phyloP scores from a whole-genome alignment of 2,797 vertebrate species.

The Premnoplex brunnescens region DNA sequence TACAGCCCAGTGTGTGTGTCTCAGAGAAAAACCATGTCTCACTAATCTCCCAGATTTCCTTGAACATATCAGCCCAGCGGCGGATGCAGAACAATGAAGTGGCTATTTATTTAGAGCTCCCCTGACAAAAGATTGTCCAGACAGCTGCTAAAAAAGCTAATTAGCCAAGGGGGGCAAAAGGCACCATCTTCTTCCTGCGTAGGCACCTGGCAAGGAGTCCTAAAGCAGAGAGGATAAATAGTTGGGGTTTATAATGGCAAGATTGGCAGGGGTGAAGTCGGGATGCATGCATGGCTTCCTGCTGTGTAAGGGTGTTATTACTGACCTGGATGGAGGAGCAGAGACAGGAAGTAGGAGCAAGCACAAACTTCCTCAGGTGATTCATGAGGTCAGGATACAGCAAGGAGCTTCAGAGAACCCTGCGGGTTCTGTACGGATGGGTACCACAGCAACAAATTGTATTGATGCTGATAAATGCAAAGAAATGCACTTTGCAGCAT shows the following conservation, averaged over 20 bases:
- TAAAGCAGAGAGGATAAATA: not conserved
- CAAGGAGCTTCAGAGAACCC: not conserved
- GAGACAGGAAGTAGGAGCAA: not conserved
- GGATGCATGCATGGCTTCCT: not conserved
- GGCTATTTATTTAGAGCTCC: constrained; percentile 44
- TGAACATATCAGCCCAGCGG: not conserved
- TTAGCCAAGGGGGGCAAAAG: not conserved
- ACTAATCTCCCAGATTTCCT: constrained; percentile 29
- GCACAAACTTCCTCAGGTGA: not conserved
- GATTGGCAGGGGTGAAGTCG: not conserved
- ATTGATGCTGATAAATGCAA: not conserved
- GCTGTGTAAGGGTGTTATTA: not conserved
- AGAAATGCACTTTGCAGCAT: not conserved
- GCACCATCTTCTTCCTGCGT: not conserved
- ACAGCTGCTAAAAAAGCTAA: not conserved
- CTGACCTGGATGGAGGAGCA: not conserved
- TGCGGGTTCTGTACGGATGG: not conserved
- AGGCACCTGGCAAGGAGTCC: not conserved
- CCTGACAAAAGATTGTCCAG: not conserved
- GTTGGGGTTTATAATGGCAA: not conserved
- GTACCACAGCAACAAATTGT: not conserved
- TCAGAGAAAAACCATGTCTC: constrained; percentile 30
- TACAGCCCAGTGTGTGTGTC: constrained; percentile 5
- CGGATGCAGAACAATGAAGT: not conserved
- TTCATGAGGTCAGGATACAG: not conserved